Base-by-base conservation (phyloP, 2,113 vertebrate genomes). In the Periophthalmus modestus region DNA sequence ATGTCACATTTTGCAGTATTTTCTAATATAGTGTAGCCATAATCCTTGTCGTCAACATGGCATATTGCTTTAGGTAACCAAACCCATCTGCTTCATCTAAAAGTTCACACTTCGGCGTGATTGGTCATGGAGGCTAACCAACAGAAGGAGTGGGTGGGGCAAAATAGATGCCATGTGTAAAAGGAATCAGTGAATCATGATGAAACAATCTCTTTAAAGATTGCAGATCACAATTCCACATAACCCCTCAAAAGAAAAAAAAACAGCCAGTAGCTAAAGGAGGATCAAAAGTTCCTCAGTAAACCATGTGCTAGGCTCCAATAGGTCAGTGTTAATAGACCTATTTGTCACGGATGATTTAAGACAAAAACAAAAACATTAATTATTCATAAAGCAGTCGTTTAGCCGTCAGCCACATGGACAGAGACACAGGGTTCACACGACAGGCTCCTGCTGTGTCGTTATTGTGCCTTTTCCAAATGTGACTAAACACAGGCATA, bases 401-500 rank as follows among this genome's bases (percentile, higher is more conserved):
- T 67, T 33, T 65, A 59, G 34, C 67, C 71, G 72, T 62, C 55
- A 66, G 23, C 71, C 66, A 54, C 66, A 66, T 21, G 24, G 78
- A 80, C 75, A 71, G 63, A 0, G 62, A 43, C 52, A 69, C 57
- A 61, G 69, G 34, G 28, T 6, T 10, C 28, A 75, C 72, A 16
- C 47, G 79, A 54, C 46, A 63, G 66, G 46, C 79, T 75, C 48
- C 72, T 69, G 72, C 73, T 74, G 66, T 59, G 52, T 52, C 78
- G 88, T 87, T 58, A 78, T 77, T 77, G 71, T 77, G 34, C 33
- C 28, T 85, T 87, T 84, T 77, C 81, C 73, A 72, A 81, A 74
- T 66, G 68, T 62, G 67, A 77, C 76, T 82, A 80, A 82, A 82
- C 57, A 33, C 43, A 57, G 70, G 70, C 63, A 58, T 82, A 48